Percentiles rank a stretch among this genome's conserved stretches.
Conservation (phyloP, 2,113 vertebrate genomes). For the Crotophaga sulcirostris region DNA sequence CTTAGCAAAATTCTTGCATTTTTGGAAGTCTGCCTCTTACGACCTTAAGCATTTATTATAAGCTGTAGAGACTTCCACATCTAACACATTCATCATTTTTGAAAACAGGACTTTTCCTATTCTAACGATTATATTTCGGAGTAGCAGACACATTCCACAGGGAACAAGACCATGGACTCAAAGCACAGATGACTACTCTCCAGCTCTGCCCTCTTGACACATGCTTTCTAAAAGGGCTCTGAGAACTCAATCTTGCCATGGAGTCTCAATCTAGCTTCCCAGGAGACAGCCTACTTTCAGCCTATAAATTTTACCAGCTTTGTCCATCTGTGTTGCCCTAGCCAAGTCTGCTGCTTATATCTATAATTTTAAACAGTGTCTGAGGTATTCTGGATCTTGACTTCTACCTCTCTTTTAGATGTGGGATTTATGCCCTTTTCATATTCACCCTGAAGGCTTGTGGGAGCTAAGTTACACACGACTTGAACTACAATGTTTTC, state of each 20-base stretch:
- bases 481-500: not conserved
- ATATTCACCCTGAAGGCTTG: not conserved
- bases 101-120: not conserved
- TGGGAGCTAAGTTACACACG: not conserved
- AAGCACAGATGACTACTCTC: not conserved
- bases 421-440: not conserved
- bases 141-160: not conserved
- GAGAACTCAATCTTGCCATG: not conserved
- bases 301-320: not conserved
- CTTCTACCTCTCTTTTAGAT: not conserved
- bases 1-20: rapidly evolving
- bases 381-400: rapidly evolving
- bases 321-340: not conserved
- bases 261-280: not conserved
- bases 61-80: not conserved
- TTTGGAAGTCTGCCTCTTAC: not conserved
- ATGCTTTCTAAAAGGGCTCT: not conserved
- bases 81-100: not conserved
- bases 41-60: not conserved
- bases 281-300: not conserved
- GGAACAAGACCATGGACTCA: rapidly evolving
- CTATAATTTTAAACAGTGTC: not conserved
- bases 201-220: not conserved
- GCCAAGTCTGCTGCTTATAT: not conserved
- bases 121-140: rapidly evolving